Evolutionary conservation across 2,888 invertebrate genomes (phyloP).

Genomic region (Phyllotreta striolata): DNA sequence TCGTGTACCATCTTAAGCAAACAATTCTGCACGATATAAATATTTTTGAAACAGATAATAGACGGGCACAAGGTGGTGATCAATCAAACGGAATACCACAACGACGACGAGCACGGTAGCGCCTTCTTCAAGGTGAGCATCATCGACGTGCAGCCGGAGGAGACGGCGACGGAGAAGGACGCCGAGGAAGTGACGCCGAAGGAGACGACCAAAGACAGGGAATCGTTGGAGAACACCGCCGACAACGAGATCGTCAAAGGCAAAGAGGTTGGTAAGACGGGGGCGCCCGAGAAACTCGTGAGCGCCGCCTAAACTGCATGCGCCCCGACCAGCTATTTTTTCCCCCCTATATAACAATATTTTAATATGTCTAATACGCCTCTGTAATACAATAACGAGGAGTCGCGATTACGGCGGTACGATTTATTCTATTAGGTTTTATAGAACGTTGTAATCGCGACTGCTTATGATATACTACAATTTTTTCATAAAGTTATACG

Average conservation of each 20-base stretch:
- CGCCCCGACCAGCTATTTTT: slow-evolving; percentile 14
- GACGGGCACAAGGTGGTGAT: slow-evolving; percentile 65
- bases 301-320: slow-evolving; percentile 36
- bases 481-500: background rate
- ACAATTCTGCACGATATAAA: background rate
- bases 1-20: no score
- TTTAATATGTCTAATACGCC: slow-evolving; percentile 20
- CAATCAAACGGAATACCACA: slow-evolving; percentile 64
- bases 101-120: slow-evolving; percentile 53
- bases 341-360: slow-evolving; percentile 15
- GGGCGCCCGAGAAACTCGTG: slow-evolving; percentile 53
- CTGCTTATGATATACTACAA: no score
- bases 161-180: slow-evolving; percentile 45
- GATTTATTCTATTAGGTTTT: background rate
- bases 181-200: slow-evolving; percentile 41
- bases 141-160: slow-evolving; percentile 61
- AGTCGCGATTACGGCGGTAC: slow-evolving; percentile 5
- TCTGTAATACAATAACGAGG: slow-evolving; percentile 16
- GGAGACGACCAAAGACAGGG: slow-evolving; percentile 46
- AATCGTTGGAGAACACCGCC: slow-evolving; percentile 52
- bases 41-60: slow-evolving; percentile 52
- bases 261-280: slow-evolving; percentile 55
- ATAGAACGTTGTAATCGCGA: background rate
- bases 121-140: slow-evolving; percentile 61
- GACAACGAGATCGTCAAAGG: slow-evolving; percentile 56